Evolutionary conservation across 64 coral and sea anemone genomes (phyloP).

Genomic region (Montipora cactus): DNA sequence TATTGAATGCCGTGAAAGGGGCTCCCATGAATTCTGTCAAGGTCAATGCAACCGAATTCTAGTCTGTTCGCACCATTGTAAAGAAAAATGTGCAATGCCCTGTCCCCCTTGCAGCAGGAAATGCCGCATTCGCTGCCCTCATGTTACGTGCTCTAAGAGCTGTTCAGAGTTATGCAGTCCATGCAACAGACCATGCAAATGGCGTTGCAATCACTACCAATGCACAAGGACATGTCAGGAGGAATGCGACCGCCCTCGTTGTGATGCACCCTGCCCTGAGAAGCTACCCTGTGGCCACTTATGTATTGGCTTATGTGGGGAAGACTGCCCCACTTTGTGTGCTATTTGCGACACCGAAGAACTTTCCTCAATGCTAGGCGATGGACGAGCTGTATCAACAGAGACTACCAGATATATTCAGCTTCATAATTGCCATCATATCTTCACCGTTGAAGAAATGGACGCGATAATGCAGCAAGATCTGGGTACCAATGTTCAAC

Average conservation of each 20-base stretch:
- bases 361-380: conserved; percentile 8
- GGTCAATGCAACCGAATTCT: conserved; percentile 51
- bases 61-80: conserved; percentile 70
- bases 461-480: conserved; percentile 19
- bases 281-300: conserved; percentile 57
- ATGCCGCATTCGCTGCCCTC: conserved; percentile 57
- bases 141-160: conserved; percentile 32
- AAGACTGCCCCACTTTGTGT: conserved; percentile 69
- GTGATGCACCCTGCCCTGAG: conserved; percentile 53
- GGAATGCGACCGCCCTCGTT: conserved; percentile 51
- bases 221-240: conserved; percentile 74
- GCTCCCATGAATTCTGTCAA: conserved; percentile 60
- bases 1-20: conserved; percentile 31
- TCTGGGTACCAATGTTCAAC: not conserved
- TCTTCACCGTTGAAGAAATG: conserved; percentile 53
- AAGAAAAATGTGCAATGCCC: conserved; percentile 48
- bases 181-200: conserved; percentile 63
- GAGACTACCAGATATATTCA: conserved; percentile 39
- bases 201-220: conserved; percentile 59
- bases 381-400: conserved; percentile 6
- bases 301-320: conserved; percentile 75
- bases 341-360: conserved; percentile 40
- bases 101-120: conserved; percentile 73
- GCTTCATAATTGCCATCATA: conserved; percentile 51
- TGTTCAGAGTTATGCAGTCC: conserved; percentile 59